phyloP scores from a whole-genome alignment of 2,888 invertebrate species.

The Keiferia lycopersicella region DNA sequence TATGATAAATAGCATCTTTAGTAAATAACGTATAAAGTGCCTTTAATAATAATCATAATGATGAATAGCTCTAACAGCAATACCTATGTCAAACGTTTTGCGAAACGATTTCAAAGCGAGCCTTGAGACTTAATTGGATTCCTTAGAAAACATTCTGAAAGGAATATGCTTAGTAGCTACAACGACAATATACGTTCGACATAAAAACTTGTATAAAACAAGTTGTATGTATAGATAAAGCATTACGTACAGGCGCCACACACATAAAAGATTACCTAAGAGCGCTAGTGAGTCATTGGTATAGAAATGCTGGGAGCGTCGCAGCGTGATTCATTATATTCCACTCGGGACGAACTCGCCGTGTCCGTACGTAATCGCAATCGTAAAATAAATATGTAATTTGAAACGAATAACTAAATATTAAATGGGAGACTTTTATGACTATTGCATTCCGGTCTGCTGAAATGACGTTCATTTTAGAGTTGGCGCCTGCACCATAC shows the following conservation, averaged over 20 bases:
- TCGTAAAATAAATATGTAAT: conserved; percentile 32
- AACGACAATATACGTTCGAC: neutral
- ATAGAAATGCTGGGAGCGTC: conserved; percentile 31
- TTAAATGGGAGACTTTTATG: conserved; percentile 14
- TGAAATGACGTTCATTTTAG: neutral
- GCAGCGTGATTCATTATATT: conserved; percentile 38
- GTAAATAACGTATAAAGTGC: neutral
- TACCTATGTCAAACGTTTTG: neutral
- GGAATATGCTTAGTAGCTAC: neutral
- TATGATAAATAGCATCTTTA: neutral
- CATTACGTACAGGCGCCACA: neutral
- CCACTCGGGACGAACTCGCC: conserved; percentile 31
- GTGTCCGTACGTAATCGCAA: conserved; percentile 28
- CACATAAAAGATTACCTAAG: conserved; percentile 26
- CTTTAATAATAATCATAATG: neutral
- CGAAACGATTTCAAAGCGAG: conserved; percentile 9
- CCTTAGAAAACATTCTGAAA: conserved; percentile 1
- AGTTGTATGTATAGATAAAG: neutral
- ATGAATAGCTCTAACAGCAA: neutral
- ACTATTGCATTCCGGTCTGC: neutral
- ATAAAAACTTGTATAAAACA: neutral
- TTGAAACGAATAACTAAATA: conserved; percentile 28
- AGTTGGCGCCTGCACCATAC: neutral
- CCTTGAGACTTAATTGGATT: conserved; percentile 7
- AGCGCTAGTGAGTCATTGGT: conserved; percentile 35